Base-by-base conservation (phyloP, 2,888 invertebrate species). In the Cerastis rubricosa region DNA sequence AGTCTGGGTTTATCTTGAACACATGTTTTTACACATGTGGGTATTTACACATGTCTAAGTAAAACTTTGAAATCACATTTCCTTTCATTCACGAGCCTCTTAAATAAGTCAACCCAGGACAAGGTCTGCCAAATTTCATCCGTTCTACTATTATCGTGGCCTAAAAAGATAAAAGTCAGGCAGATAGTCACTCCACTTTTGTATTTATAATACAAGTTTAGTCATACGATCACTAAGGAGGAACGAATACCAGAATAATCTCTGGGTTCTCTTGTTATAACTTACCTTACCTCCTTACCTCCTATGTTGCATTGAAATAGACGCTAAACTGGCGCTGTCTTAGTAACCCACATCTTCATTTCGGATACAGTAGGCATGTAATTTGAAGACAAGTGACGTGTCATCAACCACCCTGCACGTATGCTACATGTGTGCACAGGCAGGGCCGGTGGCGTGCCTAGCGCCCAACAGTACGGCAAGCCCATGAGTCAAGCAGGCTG, bases 21-120 rank as follows among this genome's bases (percentile, higher is more conserved):
- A 76, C 12, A 49, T 76, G 76, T 51, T 75, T 54, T 65, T 65
- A 29, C 9, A 61, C 17, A 75, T 35, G 35, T 49, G n/a, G 12
- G 29, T 29, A 54, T 54, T 54, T 3, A 35, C 35, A 57, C 0
- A 5, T 11, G 14, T 40, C 40, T n/a, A 12, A 40, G 17, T 61
- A 19, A 61, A 19, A 19, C 35, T 35, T 35, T 35, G 35, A 35
- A 35, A 35, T 35, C 35, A 35, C 29, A 35, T 2, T 17, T 17
- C 0, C 2, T 59, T 59, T 59, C 8, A 59, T 59, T 59, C 25
- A 17, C 3, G 29, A 59, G 59, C 17, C 29, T 29, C 25, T 8
- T 29, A 59, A 25, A 25, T 59, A 57, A 57, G 2, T 17, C 14
- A 29, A 8, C 8, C 14, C 17, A 25, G 25, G 57, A 25, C 25